phyloP scores from a whole-genome alignment of 2,113 vertebrate species.

The Siphamia tubifer region DNA sequence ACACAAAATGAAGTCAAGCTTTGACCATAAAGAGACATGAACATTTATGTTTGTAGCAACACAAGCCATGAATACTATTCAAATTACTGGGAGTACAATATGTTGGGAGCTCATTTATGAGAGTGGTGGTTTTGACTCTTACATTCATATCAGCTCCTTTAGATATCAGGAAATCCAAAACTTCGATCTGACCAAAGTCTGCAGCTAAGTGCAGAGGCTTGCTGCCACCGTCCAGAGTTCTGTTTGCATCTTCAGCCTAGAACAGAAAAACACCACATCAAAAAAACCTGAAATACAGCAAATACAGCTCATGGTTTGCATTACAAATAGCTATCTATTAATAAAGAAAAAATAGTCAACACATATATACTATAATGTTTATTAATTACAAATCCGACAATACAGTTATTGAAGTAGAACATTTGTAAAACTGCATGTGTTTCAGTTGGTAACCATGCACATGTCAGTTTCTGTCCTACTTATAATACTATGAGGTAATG shows the following conservation, averaged over 20 bases:
- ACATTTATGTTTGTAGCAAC: background rate
- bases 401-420: too few species aligned
- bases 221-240: conserved; percentile 88
- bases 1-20: background rate
- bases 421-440: too few species aligned
- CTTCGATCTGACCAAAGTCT: conserved; percentile 90
- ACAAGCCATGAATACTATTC: background rate
- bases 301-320: background rate
- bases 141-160: conserved; percentile 96
- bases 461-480: too few species aligned
- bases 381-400: too few species aligned
- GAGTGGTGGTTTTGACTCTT: conserved; percentile 59
- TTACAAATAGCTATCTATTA: background rate
- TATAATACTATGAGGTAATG: too few species aligned
- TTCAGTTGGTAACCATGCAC: too few species aligned
- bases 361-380: too few species aligned
- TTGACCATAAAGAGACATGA: background rate
- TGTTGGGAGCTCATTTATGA: background rate
- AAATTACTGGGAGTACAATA: conserved; percentile 20
- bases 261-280: conserved; percentile 2
- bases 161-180: conserved; percentile 90
- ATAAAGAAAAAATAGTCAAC: background rate
- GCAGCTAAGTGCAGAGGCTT: conserved; percentile 94
- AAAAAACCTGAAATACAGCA: background rate
- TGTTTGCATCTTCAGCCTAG: conserved; percentile 92